Percentiles rank a stretch among this genome's conserved stretches.
These are phyloP conservation scores for Bergia sp. DNA, from an alignment of 92 coral and sea anemone genomes.

Conservation along the genomic window DNA sequence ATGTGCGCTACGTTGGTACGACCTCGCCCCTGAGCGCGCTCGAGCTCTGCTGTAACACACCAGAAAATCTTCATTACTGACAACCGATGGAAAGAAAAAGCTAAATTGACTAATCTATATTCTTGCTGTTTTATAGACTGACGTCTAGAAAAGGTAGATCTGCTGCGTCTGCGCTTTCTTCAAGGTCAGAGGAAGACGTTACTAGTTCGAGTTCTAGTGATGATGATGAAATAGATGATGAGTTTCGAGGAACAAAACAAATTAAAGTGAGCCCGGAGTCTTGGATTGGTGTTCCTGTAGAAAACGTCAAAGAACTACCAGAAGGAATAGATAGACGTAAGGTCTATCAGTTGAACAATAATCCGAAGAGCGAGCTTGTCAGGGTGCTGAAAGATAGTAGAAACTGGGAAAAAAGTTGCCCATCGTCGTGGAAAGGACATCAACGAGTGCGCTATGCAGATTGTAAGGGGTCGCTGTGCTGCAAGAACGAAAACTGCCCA, in stretches of 20 bases:
- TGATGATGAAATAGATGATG: too few species aligned
- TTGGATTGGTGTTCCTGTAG: slow-evolving; percentile 38
- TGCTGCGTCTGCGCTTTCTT: too few species aligned
- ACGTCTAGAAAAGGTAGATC: too few species aligned
- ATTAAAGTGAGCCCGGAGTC: slow-evolving; percentile 22
- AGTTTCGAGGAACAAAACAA: background rate
- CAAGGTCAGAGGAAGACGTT: too few species aligned
- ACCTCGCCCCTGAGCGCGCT: too few species aligned
- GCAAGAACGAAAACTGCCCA: slow-evolving; percentile 48
- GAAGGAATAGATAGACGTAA: slow-evolving; percentile 56
- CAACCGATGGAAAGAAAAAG: too few species aligned
- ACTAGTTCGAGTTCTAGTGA: too few species aligned
- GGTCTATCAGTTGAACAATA: slow-evolving; percentile 29
- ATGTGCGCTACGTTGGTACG: too few species aligned
- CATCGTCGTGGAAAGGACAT: slow-evolving; percentile 58
- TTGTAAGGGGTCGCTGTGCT: slow-evolving; percentile 54
- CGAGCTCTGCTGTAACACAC: too few species aligned
- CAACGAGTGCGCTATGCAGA: slow-evolving; percentile 56
- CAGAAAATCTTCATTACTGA: too few species aligned
- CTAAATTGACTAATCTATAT: too few species aligned
- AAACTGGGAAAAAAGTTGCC: slow-evolving; percentile 67
- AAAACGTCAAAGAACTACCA: slow-evolving; percentile 47
- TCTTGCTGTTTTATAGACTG: too few species aligned
- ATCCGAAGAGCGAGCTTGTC: background rate
- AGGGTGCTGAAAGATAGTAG: slow-evolving; percentile 42